Evolutionary conservation across 2,888 invertebrate species (phyloP), one percentile per base, ranked within the genome.

Genomic region (Willowsia nigromaculata): DNA sequence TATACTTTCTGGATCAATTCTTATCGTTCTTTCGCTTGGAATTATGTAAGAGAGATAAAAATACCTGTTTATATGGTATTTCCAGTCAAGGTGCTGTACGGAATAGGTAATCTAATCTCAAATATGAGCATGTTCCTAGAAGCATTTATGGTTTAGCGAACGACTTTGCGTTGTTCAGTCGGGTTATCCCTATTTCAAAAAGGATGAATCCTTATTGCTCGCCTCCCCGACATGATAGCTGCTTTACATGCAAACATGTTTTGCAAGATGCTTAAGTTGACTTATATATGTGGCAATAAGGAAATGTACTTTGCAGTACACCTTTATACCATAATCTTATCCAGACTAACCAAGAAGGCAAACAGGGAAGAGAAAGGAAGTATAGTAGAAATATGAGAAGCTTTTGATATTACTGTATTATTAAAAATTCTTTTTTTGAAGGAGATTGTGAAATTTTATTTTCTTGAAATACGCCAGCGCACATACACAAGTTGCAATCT

Each of bases 1-100:
- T 50, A 18, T 37, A 68, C n/a, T 37, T 68, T 68, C n/a, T 37
- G n/a, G 65, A 68, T 37, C n/a, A 68, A 68, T 68, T 68, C 37
- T 27, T 18, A 37, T 18, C 33, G 37, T 33, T 68, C 3, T 37
- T 68, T 37, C 30, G 27, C 11, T 13, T 4, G 15, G 25, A 4
- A 74, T 15, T 37, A 68, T 25, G 33, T 71, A 71, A 71, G 25
- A 18, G 11, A 37, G 18, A 47, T 74, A 47, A 74, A 74, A 50
- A 74, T 74, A 27, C 27, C 74, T 47, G 25, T 50, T 50, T 47
- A 5, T 25, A 43, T 25, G 25, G n/a, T 22, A 40, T 15, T 47
- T 25, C 27, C 74, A 74, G 47, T 47, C 50, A 71, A 71, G 68
- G 40, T 37, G n/a, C 30, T 4, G 68, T 37, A 37, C 40, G 13